Base-by-base conservation (phyloP, 2,113 vertebrate genomes). In the Ariopsis seemanni region DNA sequence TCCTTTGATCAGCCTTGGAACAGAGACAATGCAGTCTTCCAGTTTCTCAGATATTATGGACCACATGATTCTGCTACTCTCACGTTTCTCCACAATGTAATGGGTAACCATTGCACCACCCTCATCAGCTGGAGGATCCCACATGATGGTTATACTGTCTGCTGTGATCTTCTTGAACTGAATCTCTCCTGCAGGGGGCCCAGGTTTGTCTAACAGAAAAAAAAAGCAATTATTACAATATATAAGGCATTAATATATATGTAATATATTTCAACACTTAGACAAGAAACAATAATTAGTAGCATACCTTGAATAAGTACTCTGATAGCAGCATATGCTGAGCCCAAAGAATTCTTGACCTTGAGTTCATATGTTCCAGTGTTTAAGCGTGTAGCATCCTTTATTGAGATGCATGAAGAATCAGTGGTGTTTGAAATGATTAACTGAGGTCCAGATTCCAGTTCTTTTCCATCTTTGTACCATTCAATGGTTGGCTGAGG, bases 21-120 rank as follows among this genome's bases (percentile, higher is more conserved):
- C 97, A 42, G 97, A 97, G 71, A 98, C 72, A 12, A 97, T 96
- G 89, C 97, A 97, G 15, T 96, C 96, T 50, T 97, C 95, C 88
- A 97, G 90, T 91, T 98, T 97, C 94, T 99, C 98, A 84, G 97
- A 97, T 85, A 99, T 94, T 90, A 99, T 95, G 84, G 98, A 99
- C 98, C 98, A 99, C 75, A 98, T 96, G 18, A 99, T 93, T 0
- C 98, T 95, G 91, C 98, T 99, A 89, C 97, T 97, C 92, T 99
- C 97, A 60, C 98, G 95, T 91, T 99, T 99, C 91, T 99, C 98
- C 89, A 99, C 97, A 74, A 99, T 95, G 90, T 99, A 99, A 87
- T 99, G 97, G 69, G 96, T 98, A 82, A 99, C 95, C 93, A 96
- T 95, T 58, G 98, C 97, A 55, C 98, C 98, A 8, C 98, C 98